Percentiles rank a stretch among this genome's conserved stretches.
These are phyloP conservation scores for Poeciliopsis paucimaculata DNA, from an alignment of 2,797 vertebrate genomes.

Conservation along the genomic window DNA sequence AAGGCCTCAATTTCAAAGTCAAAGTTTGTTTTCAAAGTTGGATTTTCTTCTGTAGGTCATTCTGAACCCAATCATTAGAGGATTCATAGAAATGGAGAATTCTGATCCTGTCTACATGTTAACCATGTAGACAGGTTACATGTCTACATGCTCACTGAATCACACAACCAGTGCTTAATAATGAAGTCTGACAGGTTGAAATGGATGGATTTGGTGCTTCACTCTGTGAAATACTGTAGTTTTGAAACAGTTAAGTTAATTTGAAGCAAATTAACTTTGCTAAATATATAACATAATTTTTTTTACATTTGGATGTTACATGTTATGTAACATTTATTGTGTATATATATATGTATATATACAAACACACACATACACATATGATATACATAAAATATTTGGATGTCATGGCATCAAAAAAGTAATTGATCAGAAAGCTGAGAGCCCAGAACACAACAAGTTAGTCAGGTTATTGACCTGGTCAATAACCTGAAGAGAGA, in stretches of 20 bases:
- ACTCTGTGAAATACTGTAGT: background rate
- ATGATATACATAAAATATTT: no score
- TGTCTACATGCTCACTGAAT: background rate
- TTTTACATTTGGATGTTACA: no score
- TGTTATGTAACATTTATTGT: no score
- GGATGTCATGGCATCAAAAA: no score
- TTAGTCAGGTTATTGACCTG: background rate
- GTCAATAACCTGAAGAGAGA: no score
- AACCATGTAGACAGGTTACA: no score
- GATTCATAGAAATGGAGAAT: background rate
- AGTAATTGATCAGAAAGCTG: background rate
- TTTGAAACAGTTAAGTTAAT: constrained; percentile 1
- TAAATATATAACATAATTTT: background rate
- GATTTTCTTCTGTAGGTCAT: constrained; percentile 5
- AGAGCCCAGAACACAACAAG: background rate
- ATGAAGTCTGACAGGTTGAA: constrained; percentile 8
- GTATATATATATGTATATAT: no score
- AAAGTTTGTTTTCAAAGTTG: constrained; percentile 7
- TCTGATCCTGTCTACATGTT: background rate
- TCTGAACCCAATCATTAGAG: constrained; percentile 22
- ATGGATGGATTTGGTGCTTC: constrained; percentile 4
- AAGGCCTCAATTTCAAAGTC: constrained; percentile 45
- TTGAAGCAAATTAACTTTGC: background rate
- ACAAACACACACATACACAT: no score
- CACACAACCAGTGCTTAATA: background rate